These are phyloP conservation scores for Rhynchomys soricoides DNA, from an alignment of 2,113 vertebrate species.

Conservation along the genomic window DNA sequence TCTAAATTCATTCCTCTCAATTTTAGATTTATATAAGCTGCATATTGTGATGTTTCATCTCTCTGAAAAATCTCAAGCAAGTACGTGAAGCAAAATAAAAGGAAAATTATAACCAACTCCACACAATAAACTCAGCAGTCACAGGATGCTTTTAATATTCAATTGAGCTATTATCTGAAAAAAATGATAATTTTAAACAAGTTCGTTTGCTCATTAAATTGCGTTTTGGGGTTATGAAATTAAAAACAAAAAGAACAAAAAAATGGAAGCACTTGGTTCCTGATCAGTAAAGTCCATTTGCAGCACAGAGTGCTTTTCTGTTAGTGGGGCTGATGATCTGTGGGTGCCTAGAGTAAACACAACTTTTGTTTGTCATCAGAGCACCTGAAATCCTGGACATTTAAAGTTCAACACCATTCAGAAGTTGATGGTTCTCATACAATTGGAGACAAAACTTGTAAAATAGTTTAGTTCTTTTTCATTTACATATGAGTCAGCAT, in stretches of 20 bases:
- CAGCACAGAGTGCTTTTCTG: background rate
- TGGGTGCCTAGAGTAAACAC: background rate
- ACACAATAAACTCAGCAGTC: background rate
- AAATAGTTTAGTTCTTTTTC: background rate
- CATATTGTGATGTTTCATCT: background rate
- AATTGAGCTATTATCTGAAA: background rate
- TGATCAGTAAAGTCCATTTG: background rate
- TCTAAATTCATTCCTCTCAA: background rate
- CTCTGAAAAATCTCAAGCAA: background rate
- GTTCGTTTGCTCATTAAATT: background rate
- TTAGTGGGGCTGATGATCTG: background rate
- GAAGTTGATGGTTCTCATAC: background rate
- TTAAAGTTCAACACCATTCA: conserved; percentile 4
- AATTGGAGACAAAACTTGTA: background rate
- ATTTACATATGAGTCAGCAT: background rate
- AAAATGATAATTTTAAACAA: background rate
- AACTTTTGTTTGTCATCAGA: background rate
- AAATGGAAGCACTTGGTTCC: background rate
- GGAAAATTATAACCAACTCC: background rate
- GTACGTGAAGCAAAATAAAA: background rate
- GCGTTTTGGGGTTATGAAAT: background rate
- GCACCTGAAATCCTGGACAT: background rate
- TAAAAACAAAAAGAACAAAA: background rate
- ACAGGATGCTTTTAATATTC: background rate
- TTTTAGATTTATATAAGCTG: background rate